Evolutionary conservation across 2,113 vertebrate genomes (phyloP), one percentile per base, ranked within the genome.

Genomic region (Podarcis cretensis): DNA sequence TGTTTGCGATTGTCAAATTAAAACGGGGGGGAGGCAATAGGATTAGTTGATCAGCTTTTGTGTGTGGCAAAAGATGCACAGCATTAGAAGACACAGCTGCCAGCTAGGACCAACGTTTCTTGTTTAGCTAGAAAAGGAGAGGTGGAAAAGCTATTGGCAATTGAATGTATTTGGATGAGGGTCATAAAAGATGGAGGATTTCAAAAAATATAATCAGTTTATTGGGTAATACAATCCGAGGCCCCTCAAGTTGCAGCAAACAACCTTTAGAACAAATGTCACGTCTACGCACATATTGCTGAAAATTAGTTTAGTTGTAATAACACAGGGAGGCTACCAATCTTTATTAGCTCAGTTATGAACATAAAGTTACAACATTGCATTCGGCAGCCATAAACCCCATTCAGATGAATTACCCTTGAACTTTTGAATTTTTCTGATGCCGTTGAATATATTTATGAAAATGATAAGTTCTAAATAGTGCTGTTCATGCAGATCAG

Each of bases 1-100:
- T 69, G 4, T 81, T 90, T 81, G 71, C 89, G 81, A 89, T 89
- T 85, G 91, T 89, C 81, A 90, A 57, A 85, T 85, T 87, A 76
- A 91, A 91, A 82, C n/a, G 84, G 81, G 71, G 84, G 35, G 43
- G 43, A 12, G 48, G 48, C 10, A 90, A 27, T 27, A 90, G 10
- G 27, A 84, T 12, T 1, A 30, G 86, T 92, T 43, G 25, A 0
- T 78, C 81, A 87, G 14, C 73, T 90, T 84, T 88, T 88, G 63
- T 85, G 37, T 81, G 20, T 57, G 89, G 48, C 0, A 0, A 76
- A 54, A 83, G 30, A 23, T 87, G 77, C 73, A n/a, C 37, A 91
- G 76, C 1, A 4, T 1, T 7, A 6, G 91, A n/a, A 66, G 20
- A 4, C 80, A 6, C 90, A 59, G 57, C 81, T 92, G 79, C 14